Evolutionary conservation across 1,140 invertebrate genomes (phyloP), one percentile per base, ranked within the genome.

Genomic region (Thaumatotibia leucotreta): DNA sequence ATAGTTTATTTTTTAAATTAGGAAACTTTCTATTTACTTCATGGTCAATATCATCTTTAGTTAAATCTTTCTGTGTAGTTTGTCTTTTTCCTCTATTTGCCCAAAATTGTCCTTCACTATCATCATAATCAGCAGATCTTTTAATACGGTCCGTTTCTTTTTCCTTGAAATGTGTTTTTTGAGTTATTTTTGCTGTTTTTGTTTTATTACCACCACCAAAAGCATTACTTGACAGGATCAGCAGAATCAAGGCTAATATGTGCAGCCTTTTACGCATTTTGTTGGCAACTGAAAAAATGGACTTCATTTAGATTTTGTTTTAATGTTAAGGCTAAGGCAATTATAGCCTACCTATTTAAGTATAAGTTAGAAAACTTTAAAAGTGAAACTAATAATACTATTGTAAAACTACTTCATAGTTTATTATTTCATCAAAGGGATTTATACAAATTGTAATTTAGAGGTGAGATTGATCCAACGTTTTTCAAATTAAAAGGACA

Each of bases 261-360:
- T 73, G 33, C 49, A 80, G 32, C 65, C 78, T 81, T 66, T 65
- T 82, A 23, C 68, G 63, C 84, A 87, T 86, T 61, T 76, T 86
- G 58, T 50, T 65, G 50, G 6, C 62, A 75, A 76, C 84, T 88
- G 79, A 69, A 82, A 85, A 29, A 54, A n/a, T n/a, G n/a, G n/a
- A n/a, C n/a, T n/a, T n/a, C n/a, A n/a, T n/a, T n/a, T n/a, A n/a
- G n/a, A n/a, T n/a, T n/a, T n/a, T n/a, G n/a, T n/a, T n/a, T n/a
- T n/a, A n/a, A n/a, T n/a, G n/a, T n/a, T n/a, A n/a, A n/a, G n/a
- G n/a, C n/a, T n/a, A n/a, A n/a, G n/a, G n/a, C n/a, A n/a, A n/a
- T n/a, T n/a, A n/a, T n/a, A n/a, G n/a, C n/a, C n/a, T n/a, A n/a
- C n/a, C n/a, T n/a, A n/a, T n/a, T n/a, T n/a, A n/a, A n/a, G n/a